Conservation (phyloP, 2,113 vertebrate genomes). For the Nothoprocta perdicaria region DNA sequence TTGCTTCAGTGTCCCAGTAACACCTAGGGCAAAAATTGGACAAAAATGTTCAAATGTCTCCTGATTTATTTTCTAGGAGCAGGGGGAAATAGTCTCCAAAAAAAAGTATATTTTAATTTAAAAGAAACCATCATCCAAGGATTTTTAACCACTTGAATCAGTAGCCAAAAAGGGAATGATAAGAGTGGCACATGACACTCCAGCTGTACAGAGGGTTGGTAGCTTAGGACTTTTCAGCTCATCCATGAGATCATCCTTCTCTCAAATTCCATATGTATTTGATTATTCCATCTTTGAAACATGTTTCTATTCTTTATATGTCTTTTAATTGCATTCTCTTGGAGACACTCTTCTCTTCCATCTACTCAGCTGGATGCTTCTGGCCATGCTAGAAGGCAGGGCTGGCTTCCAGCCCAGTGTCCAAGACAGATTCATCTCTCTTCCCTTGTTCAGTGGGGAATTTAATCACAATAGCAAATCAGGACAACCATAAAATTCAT, state of each 20-base stretch:
- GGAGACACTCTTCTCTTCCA: constrained; percentile 38
- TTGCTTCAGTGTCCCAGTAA: constrained; percentile 23
- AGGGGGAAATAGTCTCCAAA: not conserved
- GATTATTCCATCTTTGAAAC: constrained; percentile 43
- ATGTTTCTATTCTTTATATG: not conserved
- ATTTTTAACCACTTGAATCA: not conserved
- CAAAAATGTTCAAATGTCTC: not conserved
- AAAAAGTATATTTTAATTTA: not conserved
- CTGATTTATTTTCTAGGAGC: not conserved
- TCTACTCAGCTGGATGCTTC: constrained; percentile 49
- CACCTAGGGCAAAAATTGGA: constrained; percentile 1
- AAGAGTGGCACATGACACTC: not conserved
- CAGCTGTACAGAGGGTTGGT: not conserved
- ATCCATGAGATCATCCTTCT: constrained; percentile 37
- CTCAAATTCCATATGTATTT: constrained; percentile 41
- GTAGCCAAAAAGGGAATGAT: not conserved
- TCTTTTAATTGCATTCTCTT: constrained; percentile 55
- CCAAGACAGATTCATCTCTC: constrained; percentile 22
- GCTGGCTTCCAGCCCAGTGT: constrained; percentile 15
- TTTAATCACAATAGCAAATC: constrained; percentile 47
- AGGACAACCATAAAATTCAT: constrained; percentile 43
- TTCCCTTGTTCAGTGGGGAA: constrained; percentile 40
- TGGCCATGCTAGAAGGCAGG: constrained; percentile 42
- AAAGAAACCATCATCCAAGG: not conserved
- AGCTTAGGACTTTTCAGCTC: constrained; percentile 7